Conservation (phyloP, 2,113 vertebrate genomes). For the Ctenodactylus gundi region DNA sequence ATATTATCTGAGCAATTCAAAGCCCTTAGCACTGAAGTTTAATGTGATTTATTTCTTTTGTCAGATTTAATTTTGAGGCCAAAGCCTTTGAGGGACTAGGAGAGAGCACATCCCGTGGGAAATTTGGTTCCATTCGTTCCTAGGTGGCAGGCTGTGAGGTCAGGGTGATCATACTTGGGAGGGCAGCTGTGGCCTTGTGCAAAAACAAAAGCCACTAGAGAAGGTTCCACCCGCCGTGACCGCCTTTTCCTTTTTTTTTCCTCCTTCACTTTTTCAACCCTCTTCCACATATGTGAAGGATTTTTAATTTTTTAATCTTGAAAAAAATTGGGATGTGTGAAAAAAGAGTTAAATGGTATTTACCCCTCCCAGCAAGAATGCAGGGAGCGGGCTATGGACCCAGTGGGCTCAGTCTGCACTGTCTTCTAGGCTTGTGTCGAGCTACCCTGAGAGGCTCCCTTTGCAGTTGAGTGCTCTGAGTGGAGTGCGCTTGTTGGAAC, state of each 20-base stretch:
- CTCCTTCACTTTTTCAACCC: background rate
- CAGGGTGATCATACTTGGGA: background rate
- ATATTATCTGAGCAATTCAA: background rate
- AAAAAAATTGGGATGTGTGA: background rate
- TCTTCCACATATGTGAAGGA: background rate
- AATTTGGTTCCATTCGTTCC: constrained; percentile 46
- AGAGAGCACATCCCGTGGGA: constrained; percentile 41
- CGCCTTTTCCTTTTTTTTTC: background rate
- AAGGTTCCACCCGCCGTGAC: background rate
- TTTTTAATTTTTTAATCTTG: constrained; percentile 27
- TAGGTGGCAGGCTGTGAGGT: background rate
- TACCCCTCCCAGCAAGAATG: background rate
- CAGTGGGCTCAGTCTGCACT: background rate
- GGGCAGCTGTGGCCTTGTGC: background rate
- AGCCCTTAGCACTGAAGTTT: constrained; percentile 20
- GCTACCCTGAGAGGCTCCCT: background rate
- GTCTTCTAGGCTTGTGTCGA: background rate
- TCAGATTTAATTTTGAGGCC: constrained; percentile 56
- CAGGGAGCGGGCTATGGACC: background rate
- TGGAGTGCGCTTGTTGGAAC: constrained; percentile 56
- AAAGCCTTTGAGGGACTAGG: constrained; percentile 35
- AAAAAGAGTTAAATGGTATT: background rate
- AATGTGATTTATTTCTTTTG: constrained; percentile 65
- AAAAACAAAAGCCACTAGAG: background rate
- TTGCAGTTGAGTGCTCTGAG: background rate